Conservation (phyloP, 2,797 vertebrate species). For the Chromis chromis region DNA sequence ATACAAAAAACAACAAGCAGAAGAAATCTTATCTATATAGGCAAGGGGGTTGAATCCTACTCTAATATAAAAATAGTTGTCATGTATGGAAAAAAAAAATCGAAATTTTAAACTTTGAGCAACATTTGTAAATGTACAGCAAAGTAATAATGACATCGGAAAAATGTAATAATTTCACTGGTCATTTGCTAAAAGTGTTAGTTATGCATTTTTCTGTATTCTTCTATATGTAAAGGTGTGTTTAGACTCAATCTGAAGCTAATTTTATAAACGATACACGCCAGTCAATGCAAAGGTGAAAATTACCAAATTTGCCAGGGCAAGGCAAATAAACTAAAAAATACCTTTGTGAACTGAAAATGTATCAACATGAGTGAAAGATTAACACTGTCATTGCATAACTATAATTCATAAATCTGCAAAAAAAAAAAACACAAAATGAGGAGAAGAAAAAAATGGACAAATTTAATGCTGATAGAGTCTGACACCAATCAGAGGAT, state of each 20-base stretch:
- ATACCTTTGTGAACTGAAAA: background rate
- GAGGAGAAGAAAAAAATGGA: background rate
- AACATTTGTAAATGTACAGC: background rate
- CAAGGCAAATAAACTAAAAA: background rate
- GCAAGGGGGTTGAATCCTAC: background rate
- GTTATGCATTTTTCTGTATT: background rate
- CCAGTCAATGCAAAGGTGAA: background rate
- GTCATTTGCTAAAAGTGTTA: background rate
- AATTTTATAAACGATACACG: background rate
- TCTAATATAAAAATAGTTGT: slow-evolving; percentile 7
- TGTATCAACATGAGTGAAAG: background rate
- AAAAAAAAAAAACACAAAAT: background rate
- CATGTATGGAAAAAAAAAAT: background rate
- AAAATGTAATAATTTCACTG: background rate
- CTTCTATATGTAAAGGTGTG: background rate
- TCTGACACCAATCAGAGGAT: no score
- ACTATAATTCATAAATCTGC: background rate
- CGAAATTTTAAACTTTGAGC: slow-evolving; percentile 7
- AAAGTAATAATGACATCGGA: background rate
- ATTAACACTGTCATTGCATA: no score
- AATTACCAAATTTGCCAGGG: background rate
- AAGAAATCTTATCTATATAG: background rate
- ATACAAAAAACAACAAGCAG: slow-evolving; percentile 13
- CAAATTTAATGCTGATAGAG: background rate
- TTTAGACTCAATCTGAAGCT: slow-evolving; percentile 3